phyloP scores from a whole-genome alignment of 2,888 invertebrate genomes.

The Petrophora chlorosata region DNA sequence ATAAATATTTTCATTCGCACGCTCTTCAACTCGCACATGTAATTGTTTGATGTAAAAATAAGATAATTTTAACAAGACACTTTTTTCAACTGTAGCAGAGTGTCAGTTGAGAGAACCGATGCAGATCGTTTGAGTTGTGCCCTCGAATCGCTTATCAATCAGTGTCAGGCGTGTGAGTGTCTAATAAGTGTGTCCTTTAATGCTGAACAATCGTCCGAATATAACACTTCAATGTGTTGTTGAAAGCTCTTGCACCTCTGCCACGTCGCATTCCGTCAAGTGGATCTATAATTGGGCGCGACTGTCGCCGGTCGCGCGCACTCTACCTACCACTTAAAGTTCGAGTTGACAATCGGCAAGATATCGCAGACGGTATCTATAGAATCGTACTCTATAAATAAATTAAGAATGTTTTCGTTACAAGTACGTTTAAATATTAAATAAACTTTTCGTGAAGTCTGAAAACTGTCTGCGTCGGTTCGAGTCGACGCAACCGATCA shows the following conservation, averaged over 20 bases:
- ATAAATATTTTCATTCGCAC: too few relatives aligned
- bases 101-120: constrained; percentile 4
- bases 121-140: constrained; percentile 3
- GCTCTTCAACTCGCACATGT: too few relatives aligned
- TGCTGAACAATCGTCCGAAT: background rate
- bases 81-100: background rate
- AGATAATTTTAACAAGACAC: background rate
- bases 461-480: background rate
- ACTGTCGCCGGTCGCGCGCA: background rate
- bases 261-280: background rate
- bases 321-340: too few relatives aligned
- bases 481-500: background rate
- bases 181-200: background rate
- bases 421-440: too few relatives aligned
- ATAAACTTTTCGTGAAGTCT: too few relatives aligned
- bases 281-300: constrained; percentile 6
- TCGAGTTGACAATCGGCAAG: too few relatives aligned
- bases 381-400: too few relatives aligned
- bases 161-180: background rate
- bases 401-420: too few relatives aligned
- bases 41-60: too few relatives aligned
- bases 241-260: constrained; percentile 6
- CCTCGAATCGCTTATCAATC: constrained; percentile 13
- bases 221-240: constrained; percentile 6
- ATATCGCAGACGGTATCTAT: too few relatives aligned